Conservation (phyloP, 2,113 vertebrate genomes). For the Gallinago paraguaiae region DNA sequence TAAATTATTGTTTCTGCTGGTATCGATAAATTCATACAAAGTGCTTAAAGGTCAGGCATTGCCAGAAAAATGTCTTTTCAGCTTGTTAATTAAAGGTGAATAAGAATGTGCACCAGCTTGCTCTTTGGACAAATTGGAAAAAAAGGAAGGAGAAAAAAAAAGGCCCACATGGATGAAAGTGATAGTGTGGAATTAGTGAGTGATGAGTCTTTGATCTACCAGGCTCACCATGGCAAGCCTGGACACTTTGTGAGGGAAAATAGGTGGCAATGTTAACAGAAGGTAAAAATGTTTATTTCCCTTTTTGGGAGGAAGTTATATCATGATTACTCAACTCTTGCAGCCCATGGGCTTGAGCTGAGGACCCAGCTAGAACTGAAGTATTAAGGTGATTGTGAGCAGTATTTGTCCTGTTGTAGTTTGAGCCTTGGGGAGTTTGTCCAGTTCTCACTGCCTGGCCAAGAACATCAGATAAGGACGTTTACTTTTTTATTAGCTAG, state of each 20-base stretch:
- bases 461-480: not conserved
- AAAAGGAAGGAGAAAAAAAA: not conserved
- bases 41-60: constrained; percentile 64
- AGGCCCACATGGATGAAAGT: not conserved
- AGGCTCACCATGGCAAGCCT: not conserved
- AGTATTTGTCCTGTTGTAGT: not conserved
- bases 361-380: not conserved
- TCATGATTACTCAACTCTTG: not conserved
- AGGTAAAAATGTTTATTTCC: not conserved
- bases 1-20: constrained; percentile 58
- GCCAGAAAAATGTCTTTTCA: constrained; percentile 52
- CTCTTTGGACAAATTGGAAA: constrained; percentile 19
- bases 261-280: not conserved
- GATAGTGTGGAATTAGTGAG: not conserved
- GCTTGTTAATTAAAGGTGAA: constrained; percentile 60
- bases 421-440: not conserved
- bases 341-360: not conserved
- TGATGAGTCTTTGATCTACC: not conserved
- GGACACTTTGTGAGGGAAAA: not conserved
- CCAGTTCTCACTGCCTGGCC: not conserved
- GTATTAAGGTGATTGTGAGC: not conserved
- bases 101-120: not conserved
- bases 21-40: constrained; percentile 47
- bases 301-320: not conserved
- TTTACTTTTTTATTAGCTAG: not conserved